Percentiles rank a stretch among this genome's conserved stretches.
These are phyloP conservation scores for Callyntrura guangdongensis DNA, from an alignment of 2,888 invertebrate species.

Conservation along the genomic window DNA sequence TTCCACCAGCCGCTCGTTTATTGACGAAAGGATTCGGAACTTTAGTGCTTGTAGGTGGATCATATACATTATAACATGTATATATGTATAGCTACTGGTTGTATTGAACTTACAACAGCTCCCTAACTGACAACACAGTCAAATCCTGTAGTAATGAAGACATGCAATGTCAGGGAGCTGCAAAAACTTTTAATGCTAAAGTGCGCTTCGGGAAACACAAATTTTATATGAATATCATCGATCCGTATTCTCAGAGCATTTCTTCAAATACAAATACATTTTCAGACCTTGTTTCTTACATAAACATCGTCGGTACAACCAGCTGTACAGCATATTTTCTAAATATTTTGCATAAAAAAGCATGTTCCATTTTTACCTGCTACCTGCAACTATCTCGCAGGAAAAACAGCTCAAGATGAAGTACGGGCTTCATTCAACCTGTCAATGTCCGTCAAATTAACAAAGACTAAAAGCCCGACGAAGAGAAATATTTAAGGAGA, in stretches of 20 bases:
- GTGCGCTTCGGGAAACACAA: background rate
- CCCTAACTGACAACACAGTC: no score
- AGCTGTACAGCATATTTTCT: background rate
- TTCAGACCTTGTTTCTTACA: background rate
- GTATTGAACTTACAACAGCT: no score
- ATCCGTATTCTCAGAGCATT: background rate
- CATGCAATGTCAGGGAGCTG: background rate
- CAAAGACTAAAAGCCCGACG: background rate
- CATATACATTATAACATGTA: no score
- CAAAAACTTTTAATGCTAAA: conserved; percentile 41
- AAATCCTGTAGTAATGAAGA: conserved; percentile 29
- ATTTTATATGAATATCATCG: conserved; percentile 12
- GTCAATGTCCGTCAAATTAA: background rate
- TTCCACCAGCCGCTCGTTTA: conserved; percentile 59
- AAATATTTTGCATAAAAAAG: background rate
- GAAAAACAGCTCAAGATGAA: background rate
- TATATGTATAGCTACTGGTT: no score
- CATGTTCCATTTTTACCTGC: background rate
- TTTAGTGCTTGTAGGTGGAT: background rate
- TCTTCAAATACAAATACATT: background rate
- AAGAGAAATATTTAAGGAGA: background rate
- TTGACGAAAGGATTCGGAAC: conserved; percentile 73
- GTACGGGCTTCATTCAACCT: background rate
- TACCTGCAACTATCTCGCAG: background rate
- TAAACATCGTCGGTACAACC: background rate